A percentile compares a stretch with the other conserved stretches of the same genome.
These are phyloP conservation scores for Upupa epops DNA, from an alignment of 2,113 vertebrate genomes.

Conservation along the genomic window DNA sequence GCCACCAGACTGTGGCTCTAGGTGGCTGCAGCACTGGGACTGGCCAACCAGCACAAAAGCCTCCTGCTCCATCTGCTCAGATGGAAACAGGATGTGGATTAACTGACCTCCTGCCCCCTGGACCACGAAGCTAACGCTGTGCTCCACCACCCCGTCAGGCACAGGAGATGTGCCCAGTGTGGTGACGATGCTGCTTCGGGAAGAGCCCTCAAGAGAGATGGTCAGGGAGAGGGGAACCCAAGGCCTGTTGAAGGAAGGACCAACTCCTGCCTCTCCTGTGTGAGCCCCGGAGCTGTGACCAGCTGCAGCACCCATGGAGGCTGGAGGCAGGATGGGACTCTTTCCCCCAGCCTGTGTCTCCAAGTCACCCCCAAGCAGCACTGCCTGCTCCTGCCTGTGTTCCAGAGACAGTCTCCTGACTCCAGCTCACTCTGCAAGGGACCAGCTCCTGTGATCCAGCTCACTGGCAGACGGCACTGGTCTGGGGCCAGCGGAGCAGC, in stretches of 20 bases:
- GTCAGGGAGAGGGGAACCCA: not conserved
- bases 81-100: rapidly evolving
- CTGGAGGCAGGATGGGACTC: rapidly evolving
- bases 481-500: not conserved
- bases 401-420: no score
- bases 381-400: not conserved
- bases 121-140: no score
- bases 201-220: not conserved
- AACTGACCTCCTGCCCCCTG: not conserved
- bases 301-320: rapidly evolving
- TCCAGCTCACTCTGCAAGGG: no score
- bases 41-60: rapidly evolving
- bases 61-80: not conserved
- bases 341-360: rapidly evolving
- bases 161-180: no score
- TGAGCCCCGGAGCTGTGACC: rapidly evolving
- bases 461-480: rapidly evolving
- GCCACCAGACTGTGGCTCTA: not conserved
- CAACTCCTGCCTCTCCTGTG: not conserved
- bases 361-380: rapidly evolving
- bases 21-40: rapidly evolving
- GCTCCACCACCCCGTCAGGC: no score
- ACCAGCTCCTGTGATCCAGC: no score
- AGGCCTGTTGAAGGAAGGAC: not conserved
- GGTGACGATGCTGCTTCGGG: not conserved